These are phyloP conservation scores for Phocides pigmalion DNA, from an alignment of 1,140 invertebrate species.

Conservation along the genomic window DNA sequence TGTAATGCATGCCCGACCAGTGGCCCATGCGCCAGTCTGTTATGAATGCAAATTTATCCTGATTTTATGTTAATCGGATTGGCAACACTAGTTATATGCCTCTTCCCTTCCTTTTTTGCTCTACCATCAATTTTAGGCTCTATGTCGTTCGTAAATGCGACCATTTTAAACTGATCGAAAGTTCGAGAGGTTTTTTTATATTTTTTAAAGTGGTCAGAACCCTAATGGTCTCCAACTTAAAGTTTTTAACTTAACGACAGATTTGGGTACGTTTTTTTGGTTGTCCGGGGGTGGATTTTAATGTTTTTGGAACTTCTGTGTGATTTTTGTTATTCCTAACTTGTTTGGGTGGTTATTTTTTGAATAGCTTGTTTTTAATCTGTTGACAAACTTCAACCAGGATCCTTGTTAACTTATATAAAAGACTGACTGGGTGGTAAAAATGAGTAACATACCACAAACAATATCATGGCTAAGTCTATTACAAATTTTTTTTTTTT, in stretches of 20 bases:
- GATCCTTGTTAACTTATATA: too few relatives aligned
- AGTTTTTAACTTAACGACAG: conserved; percentile 40
- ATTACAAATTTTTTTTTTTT: too few relatives aligned
- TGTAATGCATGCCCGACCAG: too few relatives aligned
- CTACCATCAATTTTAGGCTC: conserved; percentile 5
- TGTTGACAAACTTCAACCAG: conserved; percentile 5
- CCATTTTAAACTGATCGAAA: conserved; percentile 20
- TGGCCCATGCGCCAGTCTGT: too few relatives aligned
- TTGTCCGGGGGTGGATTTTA: conserved; percentile 37
- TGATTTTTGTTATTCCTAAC: conserved; percentile 20
- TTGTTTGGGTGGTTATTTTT: conserved; percentile 10
- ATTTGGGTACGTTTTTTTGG: conserved; percentile 42
- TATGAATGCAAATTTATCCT: neutral
- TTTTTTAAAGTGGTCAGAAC: conserved; percentile 44
- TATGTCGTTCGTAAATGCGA: conserved; percentile 17
- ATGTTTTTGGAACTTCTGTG: conserved; percentile 45
- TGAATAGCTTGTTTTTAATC: conserved; percentile 1
- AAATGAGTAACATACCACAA: too few relatives aligned
- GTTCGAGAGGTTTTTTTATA: conserved; percentile 34
- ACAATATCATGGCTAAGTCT: too few relatives aligned
- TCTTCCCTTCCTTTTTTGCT: neutral
- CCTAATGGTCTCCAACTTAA: conserved; percentile 41
- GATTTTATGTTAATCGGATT: neutral
- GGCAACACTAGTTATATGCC: neutral
- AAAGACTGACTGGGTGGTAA: too few relatives aligned